Percentiles rank a stretch among this genome's conserved stretches.
These are phyloP conservation scores for Liposcelis brunnea DNA, from an alignment of 2,888 invertebrate species.

Conservation along the genomic window DNA sequence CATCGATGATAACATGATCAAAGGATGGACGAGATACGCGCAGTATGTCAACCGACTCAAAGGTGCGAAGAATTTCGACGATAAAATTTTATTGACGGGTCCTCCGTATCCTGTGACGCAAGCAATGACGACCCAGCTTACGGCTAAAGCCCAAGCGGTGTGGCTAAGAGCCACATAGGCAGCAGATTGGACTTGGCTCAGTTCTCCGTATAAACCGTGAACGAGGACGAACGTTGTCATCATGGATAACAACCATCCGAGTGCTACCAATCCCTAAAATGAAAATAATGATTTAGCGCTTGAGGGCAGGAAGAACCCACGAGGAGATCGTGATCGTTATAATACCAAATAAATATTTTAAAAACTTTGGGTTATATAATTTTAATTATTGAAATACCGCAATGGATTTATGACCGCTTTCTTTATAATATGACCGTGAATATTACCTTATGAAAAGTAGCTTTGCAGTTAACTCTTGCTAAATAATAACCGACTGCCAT, in stretches of 20 bases:
- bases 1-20: conserved; percentile 29
- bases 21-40: conserved; percentile 34
- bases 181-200: conserved; percentile 22
- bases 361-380: not conserved
- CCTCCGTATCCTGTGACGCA: conserved; percentile 30
- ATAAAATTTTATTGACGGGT: conserved; percentile 27
- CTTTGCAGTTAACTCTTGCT: conserved; percentile 63
- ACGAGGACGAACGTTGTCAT: conserved; percentile 22
- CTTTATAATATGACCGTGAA: not conserved
- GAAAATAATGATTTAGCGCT: not conserved
- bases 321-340: not conserved
- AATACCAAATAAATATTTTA: too few relatives aligned
- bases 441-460: conserved; percentile 42
- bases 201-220: conserved; percentile 23
- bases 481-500: conserved; percentile 71
- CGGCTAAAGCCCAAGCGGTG: conserved; percentile 28
- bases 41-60: conserved; percentile 37
- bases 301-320: not conserved
- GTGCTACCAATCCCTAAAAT: conserved; percentile 17
- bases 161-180: conserved; percentile 28
- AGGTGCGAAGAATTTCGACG: conserved; percentile 30
- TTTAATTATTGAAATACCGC: not conserved
- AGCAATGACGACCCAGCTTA: conserved; percentile 29
- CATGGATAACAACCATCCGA: conserved; percentile 23
- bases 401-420: not conserved